These are phyloP conservation scores for Spisula subtruncata DNA, from an alignment of 2,888 invertebrate species.

Conservation along the genomic window DNA sequence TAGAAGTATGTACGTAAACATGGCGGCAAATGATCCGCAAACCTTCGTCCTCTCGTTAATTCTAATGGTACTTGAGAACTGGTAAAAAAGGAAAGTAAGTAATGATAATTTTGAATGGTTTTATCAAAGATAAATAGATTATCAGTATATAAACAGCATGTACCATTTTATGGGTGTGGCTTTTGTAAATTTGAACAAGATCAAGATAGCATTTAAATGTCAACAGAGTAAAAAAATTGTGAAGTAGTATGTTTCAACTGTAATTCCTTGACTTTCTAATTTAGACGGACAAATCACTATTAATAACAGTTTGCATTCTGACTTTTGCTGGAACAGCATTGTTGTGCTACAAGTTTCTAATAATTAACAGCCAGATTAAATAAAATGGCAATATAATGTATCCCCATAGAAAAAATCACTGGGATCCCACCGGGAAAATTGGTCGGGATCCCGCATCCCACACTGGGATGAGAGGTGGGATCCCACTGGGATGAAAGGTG, in stretches of 20 bases:
- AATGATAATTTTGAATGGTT: constrained; percentile 29
- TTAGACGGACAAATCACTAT: neutral
- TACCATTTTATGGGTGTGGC: constrained; percentile 48
- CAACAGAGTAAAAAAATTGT: constrained; percentile 10
- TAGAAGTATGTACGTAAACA: constrained; percentile 32
- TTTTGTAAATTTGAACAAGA: constrained; percentile 29
- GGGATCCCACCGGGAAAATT: no score
- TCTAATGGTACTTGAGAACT: constrained; percentile 6
- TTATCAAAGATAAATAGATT: constrained; percentile 39
- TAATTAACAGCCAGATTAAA: no score
- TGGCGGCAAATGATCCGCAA: constrained; percentile 34
- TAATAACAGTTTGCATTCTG: no score
- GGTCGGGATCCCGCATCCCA: no score
- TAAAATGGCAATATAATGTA: no score
- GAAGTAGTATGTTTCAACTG: neutral
- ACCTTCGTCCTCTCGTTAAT: constrained; percentile 14
- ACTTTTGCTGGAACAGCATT: no score
- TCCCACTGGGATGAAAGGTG: no score
- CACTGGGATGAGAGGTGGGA: no score
- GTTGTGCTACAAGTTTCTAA: no score
- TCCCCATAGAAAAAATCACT: no score
- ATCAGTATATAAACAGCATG: constrained; percentile 33
- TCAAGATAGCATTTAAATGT: constrained; percentile 14
- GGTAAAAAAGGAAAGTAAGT: constrained; percentile 21
- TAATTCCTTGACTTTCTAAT: neutral